phyloP scores from a whole-genome alignment of 2,888 invertebrate species.

The Megamerina dolium region DNA sequence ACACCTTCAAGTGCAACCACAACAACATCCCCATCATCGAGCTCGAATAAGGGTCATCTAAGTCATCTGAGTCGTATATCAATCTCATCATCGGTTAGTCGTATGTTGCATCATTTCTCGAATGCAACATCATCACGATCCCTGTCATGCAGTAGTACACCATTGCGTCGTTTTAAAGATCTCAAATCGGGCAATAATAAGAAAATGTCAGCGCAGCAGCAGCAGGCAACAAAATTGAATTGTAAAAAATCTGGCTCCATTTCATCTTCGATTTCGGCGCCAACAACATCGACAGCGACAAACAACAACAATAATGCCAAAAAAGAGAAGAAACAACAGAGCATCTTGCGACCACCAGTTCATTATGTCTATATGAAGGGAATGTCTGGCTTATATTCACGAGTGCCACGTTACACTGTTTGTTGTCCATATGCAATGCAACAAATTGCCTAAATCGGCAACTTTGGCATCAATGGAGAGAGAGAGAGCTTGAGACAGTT shows the following conservation, averaged over 20 bases:
- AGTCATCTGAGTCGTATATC: slow-evolving; percentile 46
- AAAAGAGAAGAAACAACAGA: slow-evolving; percentile 54
- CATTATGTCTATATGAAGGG: slow-evolving; percentile 75
- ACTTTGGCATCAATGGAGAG: background rate
- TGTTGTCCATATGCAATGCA: slow-evolving; percentile 43
- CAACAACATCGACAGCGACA: slow-evolving; percentile 10
- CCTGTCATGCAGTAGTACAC: slow-evolving; percentile 57
- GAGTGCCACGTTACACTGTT: slow-evolving; percentile 61
- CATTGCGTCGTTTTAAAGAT: slow-evolving; percentile 31
- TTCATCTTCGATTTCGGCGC: slow-evolving; percentile 5
- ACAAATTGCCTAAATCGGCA: slow-evolving; percentile 31
- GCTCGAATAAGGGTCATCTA: slow-evolving; percentile 20
- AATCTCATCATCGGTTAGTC: slow-evolving; percentile 58
- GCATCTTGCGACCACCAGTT: slow-evolving; percentile 71
- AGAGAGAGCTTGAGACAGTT: slow-evolving; percentile 5
- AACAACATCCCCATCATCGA: slow-evolving; percentile 24
- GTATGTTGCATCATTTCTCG: slow-evolving; percentile 61
- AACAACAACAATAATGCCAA: slow-evolving; percentile 21
- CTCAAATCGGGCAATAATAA: slow-evolving; percentile 7
- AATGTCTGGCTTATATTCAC: slow-evolving; percentile 72
- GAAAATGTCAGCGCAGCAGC: slow-evolving; percentile 1
- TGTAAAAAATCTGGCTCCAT: no score
- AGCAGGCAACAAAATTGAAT: background rate
- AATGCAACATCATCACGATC: slow-evolving; percentile 53
- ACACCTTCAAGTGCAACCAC: slow-evolving; percentile 15